phyloP scores from a whole-genome alignment of 2,113 vertebrate genomes.

The Lepus timidus region DNA sequence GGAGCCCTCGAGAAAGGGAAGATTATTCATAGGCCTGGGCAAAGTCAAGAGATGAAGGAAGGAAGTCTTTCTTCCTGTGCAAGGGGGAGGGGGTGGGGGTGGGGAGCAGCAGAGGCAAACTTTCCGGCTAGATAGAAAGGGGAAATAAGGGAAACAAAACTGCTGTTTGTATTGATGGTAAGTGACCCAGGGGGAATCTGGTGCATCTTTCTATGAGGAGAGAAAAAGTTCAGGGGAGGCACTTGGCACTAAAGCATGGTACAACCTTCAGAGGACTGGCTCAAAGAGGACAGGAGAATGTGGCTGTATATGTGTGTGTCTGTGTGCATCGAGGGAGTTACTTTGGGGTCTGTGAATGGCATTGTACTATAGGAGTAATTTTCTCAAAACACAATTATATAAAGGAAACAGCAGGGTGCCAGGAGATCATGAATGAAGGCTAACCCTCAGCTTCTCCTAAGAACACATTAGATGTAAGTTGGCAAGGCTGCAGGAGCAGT shows the following conservation, averaged over 20 bases:
- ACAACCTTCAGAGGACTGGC: conserved; percentile 73
- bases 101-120: conserved; percentile 9
- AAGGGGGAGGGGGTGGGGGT: background rate
- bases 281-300: background rate
- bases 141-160: conserved; percentile 80
- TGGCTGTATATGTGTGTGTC: background rate
- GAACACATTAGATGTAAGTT: background rate
- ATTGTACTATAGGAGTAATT: background rate
- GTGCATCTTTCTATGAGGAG: conserved; percentile 73
- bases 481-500: background rate
- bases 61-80: conserved; percentile 78
- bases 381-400: conserved; percentile 1
- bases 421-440: conserved; percentile 29
- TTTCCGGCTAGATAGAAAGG: conserved; percentile 71
- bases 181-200: conserved; percentile 70
- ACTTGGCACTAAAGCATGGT: conserved; percentile 30
- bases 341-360: background rate
- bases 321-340: rapidly evolving
- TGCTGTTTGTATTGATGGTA: conserved; percentile 70
- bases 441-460: conserved; percentile 2
- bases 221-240: conserved; percentile 67
- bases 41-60: conserved; percentile 75
- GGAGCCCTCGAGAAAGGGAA: conserved; percentile 52
- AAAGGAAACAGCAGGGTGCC: background rate
- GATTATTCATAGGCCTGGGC: conserved; percentile 62